Base-by-base conservation (phyloP, 1,140 invertebrate genomes). In the Daktulosphaira vitifoliae region DNA sequence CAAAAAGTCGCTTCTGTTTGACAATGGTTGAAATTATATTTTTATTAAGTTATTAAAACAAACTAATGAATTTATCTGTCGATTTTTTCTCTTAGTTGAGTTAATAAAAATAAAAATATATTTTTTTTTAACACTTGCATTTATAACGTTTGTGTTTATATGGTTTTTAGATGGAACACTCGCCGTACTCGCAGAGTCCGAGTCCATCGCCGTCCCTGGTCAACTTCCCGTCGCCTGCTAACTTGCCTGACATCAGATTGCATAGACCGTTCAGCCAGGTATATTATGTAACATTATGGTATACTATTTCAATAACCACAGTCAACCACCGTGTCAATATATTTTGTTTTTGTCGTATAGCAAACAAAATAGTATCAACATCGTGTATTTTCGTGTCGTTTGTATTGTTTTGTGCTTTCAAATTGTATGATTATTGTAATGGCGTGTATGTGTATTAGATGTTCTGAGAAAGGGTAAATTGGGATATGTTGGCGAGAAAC, bases 251-350 rank as follows among this genome's bases (percentile, higher is more conserved):
- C 26, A 62, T 62, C 16, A 48, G 56, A 48, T 62, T 62, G 29
- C 56, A 62, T 42, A 29, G 56, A 48, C 56, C 56, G 4, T 62
- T 62, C 22, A 62, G 56, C 44, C 56, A 62, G 56, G 56, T 62
- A 62, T 29, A 62, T 33, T 44, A 33, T 11, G 11, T 33, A 6
- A 11, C 29, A 33, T 33, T 33, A 33, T 33, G 29, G 29, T 33
- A n/a, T n/a, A n/a, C 29, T 33, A 33, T 33, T 33, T 33, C 11
- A 33, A 33, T 11, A n/a, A n/a, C n/a, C n/a, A n/a, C n/a, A n/a
- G n/a, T n/a, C n/a, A n/a, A n/a, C n/a, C n/a, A n/a, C n/a, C n/a
- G n/a, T n/a, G n/a, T n/a, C n/a, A n/a, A n/a, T n/a, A n/a, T n/a
- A n/a, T n/a, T n/a, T n/a, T n/a, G n/a, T n/a, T n/a, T n/a, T n/a